These are phyloP conservation scores for Rosalia funebris DNA, from an alignment of 2,888 invertebrate genomes.

Conservation along the genomic window DNA sequence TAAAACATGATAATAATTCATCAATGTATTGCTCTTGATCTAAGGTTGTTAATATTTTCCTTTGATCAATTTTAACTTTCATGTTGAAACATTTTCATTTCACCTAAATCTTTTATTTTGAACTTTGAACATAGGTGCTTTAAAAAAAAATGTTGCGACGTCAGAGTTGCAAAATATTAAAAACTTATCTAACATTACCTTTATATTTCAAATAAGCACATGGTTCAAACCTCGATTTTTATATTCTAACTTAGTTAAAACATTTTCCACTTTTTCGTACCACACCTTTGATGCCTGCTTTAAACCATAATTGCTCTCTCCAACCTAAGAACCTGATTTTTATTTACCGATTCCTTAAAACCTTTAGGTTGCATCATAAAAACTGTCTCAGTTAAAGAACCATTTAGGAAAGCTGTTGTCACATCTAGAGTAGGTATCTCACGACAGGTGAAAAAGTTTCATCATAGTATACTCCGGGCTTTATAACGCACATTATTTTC, in stretches of 20 bases:
- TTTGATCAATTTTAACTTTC: constrained; percentile 28
- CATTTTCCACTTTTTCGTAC: too few species aligned
- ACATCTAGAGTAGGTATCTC: constrained; percentile 40
- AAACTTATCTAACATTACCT: constrained; percentile 4
- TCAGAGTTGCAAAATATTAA: neutral
- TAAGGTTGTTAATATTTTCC: too few species aligned
- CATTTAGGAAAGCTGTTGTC: constrained; percentile 44
- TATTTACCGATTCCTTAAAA: constrained; percentile 27
- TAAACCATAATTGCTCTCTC: constrained; percentile 34
- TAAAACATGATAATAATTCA: constrained; percentile 28
- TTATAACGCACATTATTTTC: constrained; percentile 34
- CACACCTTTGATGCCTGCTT: constrained; percentile 23
- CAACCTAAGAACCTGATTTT: constrained; percentile 35
- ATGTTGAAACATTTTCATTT: constrained; percentile 34
- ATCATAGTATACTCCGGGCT: constrained; percentile 41
- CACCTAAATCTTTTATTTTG: too few species aligned
- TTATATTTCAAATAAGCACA: constrained; percentile 39
- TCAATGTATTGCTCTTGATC: constrained; percentile 37
- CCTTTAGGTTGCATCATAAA: constrained; percentile 39
- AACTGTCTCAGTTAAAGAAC: constrained; percentile 36
- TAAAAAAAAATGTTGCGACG: neutral
- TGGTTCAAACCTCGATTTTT: constrained; percentile 40
- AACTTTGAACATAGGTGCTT: neutral
- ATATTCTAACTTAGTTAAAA: constrained; percentile 24
- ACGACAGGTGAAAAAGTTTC: constrained; percentile 46